Percentiles rank a stretch among this genome's conserved stretches.
These are phyloP conservation scores for Solenodon paradoxus DNA, from an alignment of 2,113 vertebrate species.

Conservation along the genomic window DNA sequence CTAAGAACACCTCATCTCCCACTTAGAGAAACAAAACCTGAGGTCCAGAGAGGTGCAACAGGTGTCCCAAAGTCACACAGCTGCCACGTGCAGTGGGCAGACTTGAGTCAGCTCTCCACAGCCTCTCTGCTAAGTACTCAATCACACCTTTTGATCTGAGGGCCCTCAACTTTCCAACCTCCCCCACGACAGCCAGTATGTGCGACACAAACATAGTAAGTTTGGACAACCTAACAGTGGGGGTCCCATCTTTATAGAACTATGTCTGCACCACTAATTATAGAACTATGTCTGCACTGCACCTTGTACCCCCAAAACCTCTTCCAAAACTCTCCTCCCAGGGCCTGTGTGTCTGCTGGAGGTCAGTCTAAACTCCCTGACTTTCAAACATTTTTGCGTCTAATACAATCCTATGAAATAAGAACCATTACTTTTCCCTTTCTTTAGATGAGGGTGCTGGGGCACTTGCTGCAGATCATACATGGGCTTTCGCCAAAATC, in stretches of 20 bases:
- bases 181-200: not conserved
- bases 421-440: not conserved
- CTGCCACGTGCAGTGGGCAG: not conserved
- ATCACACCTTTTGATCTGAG: not conserved
- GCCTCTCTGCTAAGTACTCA: not conserved
- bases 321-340: not conserved
- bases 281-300: not conserved
- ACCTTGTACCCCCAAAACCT: not conserved
- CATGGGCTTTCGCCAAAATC: not conserved
- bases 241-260: not conserved
- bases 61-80: not conserved
- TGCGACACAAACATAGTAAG: not conserved
- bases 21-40: not conserved
- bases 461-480: not conserved
- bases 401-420: not conserved
- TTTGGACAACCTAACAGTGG: not conserved
- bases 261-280: not conserved
- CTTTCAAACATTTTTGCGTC: not conserved
- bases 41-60: not conserved
- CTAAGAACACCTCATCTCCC: not conserved
- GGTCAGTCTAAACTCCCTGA: not conserved
- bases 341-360: not conserved
- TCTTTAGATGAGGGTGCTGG: not conserved
- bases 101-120: not conserved
- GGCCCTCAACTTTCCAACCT: not conserved